Conservation (phyloP, 2,797 vertebrate genomes). For the Coreius guichenoti region DNA sequence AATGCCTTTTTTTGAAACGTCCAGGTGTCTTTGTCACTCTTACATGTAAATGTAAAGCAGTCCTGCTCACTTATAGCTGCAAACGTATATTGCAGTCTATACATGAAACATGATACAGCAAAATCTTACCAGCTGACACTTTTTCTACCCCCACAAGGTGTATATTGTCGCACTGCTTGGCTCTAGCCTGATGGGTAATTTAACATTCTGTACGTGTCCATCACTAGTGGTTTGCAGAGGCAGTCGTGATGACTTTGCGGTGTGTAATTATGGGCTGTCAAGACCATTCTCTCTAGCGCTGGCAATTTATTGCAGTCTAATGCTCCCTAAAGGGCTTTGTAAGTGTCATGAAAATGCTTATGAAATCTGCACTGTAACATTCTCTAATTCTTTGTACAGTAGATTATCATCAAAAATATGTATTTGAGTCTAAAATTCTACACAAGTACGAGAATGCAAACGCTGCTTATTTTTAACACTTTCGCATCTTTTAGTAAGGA, state of each 20-base stretch:
- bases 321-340: background rate
- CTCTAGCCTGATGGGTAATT: background rate
- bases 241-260: conserved; percentile 9
- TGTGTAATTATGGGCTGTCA: conserved; percentile 18
- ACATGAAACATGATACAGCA: background rate
- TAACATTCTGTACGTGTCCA: background rate
- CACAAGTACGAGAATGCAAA: background rate
- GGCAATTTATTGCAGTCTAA: background rate
- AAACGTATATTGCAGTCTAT: background rate
- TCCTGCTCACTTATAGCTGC: background rate
- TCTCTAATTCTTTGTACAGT: background rate
- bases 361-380: background rate
- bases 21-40: background rate
- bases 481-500: background rate
- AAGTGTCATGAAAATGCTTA: background rate
- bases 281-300: background rate
- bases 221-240: background rate
- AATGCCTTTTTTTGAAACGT: no score
- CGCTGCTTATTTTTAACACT: background rate
- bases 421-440: background rate
- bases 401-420: background rate
- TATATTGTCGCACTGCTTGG: background rate
- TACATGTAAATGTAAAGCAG: background rate
- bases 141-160: background rate
- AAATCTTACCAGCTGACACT: background rate